Evolutionary conservation across 2,113 vertebrate species (phyloP), one percentile per base, ranked within the genome.

Genomic region (Podiceps cristatus): DNA sequence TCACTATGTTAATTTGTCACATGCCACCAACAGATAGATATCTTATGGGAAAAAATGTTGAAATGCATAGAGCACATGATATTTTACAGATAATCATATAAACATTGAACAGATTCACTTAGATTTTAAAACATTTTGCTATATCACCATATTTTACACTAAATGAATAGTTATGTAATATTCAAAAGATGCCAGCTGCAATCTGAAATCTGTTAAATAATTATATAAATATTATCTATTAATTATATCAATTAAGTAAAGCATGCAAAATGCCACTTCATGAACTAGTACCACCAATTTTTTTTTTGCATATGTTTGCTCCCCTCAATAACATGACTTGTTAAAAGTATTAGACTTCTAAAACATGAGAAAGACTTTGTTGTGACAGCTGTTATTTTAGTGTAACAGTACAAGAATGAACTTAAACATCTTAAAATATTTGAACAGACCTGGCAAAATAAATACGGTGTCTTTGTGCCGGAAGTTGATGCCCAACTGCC

Each of bases 31-130:
- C 67, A 95, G 53, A 90, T 79, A 85, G 66, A 71, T 85, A 59
- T 67, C 25, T 90, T 75, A 29, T 9, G 28, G 27, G n/a, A 86
- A 55, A 96, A 80, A 96, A 80, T 75, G 13, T 62, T 95, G 33
- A 69, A 73, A 62, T 73, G 81, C n/a, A 50, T 93, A 62, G 3
- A 56, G 16, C n/a, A 68, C 35, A 80, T 60, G 22, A 59, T 91
- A 82, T 77, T 95, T 95, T 88, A 81, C 20, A 42, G 64, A 69
- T 67, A 87, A 47, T 87, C 93, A 75, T 84, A 86, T 66, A 81
- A 93, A 80, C 71, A 92, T 83, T 78, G 89, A 71, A 22, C 28
- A 87, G 52, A 91, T 60, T 90, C 50, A 5, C 22, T 88, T 50
- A 40, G 31, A 84, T 84, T 89, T 68, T 40, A 44, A 81, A 88